Evolutionary conservation across 2,888 invertebrate genomes (phyloP), one percentile per base, ranked within the genome.

Genomic region (Callosobruchus maculatus): DNA sequence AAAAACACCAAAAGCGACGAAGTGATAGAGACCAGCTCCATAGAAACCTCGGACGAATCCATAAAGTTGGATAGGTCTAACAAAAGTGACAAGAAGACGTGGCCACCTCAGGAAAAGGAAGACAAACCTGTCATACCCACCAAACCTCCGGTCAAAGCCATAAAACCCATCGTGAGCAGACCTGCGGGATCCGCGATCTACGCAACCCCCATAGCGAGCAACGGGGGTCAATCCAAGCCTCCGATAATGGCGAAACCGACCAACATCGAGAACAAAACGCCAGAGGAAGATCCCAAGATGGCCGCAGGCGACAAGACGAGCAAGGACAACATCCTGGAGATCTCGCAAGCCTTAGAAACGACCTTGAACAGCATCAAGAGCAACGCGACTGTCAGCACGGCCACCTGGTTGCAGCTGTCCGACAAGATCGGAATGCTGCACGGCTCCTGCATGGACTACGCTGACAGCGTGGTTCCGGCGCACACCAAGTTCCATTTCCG

Each of bases 401-500:
- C 93, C n/a, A 92, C 92, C 78, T 94, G 95, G 92, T 88, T 95
- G 75, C 93, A 94, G 81, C 87, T 95, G 26, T 94, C 94, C 20
- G 95, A 95, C 83, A 94, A 94, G 85, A 91, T 95, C 71, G 94
- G 95, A 80, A 90, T 94, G 79, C 90, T 97, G 82, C 94, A 96
- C 83, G 92, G 92, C 21, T 92, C 94, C 79, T 97, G 97, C 87
- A 91, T 93, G 82, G 92, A 93, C 80, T 95, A 95, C 83, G 94
- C 95, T 20, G 97, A 97, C 81, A 91, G 91, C 75, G 89, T 90
- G 20, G 93, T 95, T 82, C 94, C 95, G 18, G 95, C 96, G 21
- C 95, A 96, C 84, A 93, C 94, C 71, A 94, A 97, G 83, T 96
- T 97, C 87, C 94, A 96, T 82, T 94, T 96, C 84, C 92, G 95